Evolutionary conservation across 2,888 invertebrate species (phyloP).

Genomic region (Diaphora mendica): DNA sequence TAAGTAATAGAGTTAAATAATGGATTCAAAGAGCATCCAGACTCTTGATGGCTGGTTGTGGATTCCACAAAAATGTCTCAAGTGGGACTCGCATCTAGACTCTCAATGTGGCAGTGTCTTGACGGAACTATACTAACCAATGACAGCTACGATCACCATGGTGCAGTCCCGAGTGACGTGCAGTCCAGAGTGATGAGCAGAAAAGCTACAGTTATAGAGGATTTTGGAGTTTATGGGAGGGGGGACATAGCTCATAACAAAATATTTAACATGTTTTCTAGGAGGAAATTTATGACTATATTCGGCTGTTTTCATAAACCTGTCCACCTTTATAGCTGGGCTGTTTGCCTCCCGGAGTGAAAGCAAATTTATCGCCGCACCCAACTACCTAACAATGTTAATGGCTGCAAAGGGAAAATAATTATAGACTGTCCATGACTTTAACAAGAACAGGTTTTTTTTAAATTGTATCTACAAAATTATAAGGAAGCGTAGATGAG

Average conservation of each 20-base stretch:
- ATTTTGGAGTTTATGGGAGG: background rate
- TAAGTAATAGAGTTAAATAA: background rate
- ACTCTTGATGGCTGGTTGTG: background rate
- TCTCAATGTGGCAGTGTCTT: background rate
- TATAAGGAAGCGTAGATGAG: background rate
- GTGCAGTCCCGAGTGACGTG: too few relatives aligned
- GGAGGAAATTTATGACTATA: conserved; percentile 1
- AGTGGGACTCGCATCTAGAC: background rate
- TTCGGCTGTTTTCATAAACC: conserved; percentile 6
- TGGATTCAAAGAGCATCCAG: background rate
- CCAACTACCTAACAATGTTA: background rate
- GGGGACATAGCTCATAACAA: background rate
- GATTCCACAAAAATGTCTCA: background rate
- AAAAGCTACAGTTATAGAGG: background rate
- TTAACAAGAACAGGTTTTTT: background rate
- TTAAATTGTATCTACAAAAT: background rate
- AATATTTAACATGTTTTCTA: background rate
- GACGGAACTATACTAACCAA: too few relatives aligned
- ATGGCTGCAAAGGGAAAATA: background rate
- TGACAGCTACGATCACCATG: too few relatives aligned
- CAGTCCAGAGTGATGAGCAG: background rate
- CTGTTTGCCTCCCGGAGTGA: conserved; percentile 9
- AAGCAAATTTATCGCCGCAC: conserved; percentile 8
- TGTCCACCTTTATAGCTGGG: conserved; percentile 4
- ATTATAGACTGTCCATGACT: background rate